Evolutionary conservation across 2,113 vertebrate species (phyloP), one percentile per base, ranked within the genome.

Genomic region (Pseudois nayaur): DNA sequence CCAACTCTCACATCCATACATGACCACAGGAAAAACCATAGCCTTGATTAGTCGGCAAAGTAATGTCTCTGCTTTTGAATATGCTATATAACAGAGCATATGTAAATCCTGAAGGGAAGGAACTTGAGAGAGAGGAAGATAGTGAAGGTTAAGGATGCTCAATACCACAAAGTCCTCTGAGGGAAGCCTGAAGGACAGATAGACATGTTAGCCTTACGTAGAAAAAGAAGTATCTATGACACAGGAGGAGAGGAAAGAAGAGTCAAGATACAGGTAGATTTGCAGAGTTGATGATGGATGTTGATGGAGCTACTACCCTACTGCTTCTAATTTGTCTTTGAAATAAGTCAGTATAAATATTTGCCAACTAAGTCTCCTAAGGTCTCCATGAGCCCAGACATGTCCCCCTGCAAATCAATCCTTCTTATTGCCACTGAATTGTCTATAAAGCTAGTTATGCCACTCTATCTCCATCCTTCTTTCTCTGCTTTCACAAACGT

Each of bases 301-400:
- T 5, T 71, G 6, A 88, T 86, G 31, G 27, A 59, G 19, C 31
- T 64, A 6, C 15, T 88, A 23, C 14, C 17, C 27, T 36, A 67
- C 6, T 36, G 1, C 25, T 91, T 94, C 78, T 62, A 16, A 79
- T 88, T 76, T 93, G 27, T 78, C 90, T 95, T 43, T 64, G 81
- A 79, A 81, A 17, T 52, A 6, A 52, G 33, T 55, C 40, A 52
- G 12, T 33, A 23, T 50, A 54, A 59, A 57, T 50, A 82, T 36
- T n/a, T 88, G 3, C n/a, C 60, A 81, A 43, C 11, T 81, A 81
- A 21, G 48, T 57, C 27, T n/a, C 76, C 15, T 15, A 60, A 36
- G 16, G 25, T 7, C 33, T 31, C 57, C 7, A 12, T 54, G 23
- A 2, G 21, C 48, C 33, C 33, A 81, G 9, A 43, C 5, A 3